Percentiles rank a stretch among this genome's conserved stretches.
phyloP scores from a whole-genome alignment of 2,113 vertebrate genomes.

The Mola mola region DNA sequence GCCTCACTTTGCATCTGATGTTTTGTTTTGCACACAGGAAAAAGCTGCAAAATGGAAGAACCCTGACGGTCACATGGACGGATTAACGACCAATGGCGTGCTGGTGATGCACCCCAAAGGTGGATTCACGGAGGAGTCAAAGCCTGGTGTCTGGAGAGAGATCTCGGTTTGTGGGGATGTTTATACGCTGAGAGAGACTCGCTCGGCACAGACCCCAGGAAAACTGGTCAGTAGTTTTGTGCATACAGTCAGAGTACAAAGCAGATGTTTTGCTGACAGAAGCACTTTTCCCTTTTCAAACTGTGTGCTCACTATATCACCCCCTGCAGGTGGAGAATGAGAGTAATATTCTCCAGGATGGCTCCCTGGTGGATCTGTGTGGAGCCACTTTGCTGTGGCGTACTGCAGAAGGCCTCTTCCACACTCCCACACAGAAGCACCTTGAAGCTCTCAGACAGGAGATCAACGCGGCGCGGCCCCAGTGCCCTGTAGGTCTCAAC shows the following conservation, averaged over 20 bases:
- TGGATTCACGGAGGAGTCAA: conserved; percentile 96
- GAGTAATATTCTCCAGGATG: conserved; percentile 93
- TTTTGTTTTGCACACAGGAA: conserved; percentile 82
- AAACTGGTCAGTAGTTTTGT: conserved; percentile 88
- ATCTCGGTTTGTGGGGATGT: conserved; percentile 98
- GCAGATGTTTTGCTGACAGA: conserved; percentile 9
- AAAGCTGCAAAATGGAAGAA: conserved; percentile 99
- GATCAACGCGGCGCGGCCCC: conserved; percentile 93
- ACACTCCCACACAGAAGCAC: conserved; percentile 95
- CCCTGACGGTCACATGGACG: conserved; percentile 98
- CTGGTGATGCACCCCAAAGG: conserved; percentile 97
- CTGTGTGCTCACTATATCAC: not conserved
- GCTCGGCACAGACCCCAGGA: conserved; percentile 94
- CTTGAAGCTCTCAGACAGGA: conserved; percentile 97
- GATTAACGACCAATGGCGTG: conserved; percentile 96
- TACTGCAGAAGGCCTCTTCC: conserved; percentile 93
- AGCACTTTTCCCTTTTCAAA: too few relatives aligned
- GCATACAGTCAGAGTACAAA: conserved; percentile 15
- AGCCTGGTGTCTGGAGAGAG: conserved; percentile 94
- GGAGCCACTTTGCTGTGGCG: conserved; percentile 96
- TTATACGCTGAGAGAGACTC: conserved; percentile 94
- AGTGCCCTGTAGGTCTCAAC: conserved; percentile 97
- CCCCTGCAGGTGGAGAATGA: conserved; percentile 90
- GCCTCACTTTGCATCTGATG: conserved; percentile 2
- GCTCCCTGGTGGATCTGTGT: conserved; percentile 95